These are phyloP conservation scores for Volucella inflata DNA, from an alignment of 2,888 invertebrate species.

Conservation along the genomic window DNA sequence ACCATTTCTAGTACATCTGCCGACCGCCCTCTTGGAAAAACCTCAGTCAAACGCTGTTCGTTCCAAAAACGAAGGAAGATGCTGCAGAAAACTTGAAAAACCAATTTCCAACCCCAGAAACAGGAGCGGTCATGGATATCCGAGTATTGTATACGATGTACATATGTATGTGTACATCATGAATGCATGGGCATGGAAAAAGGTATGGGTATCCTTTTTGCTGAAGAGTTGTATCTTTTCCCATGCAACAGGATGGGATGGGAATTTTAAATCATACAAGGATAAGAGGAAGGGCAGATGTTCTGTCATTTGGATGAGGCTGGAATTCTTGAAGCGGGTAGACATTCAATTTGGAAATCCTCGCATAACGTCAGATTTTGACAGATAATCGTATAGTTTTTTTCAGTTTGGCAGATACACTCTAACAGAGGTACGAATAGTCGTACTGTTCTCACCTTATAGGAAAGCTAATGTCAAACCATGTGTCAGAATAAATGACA, in stretches of 20 bases:
- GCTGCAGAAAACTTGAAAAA: conserved; percentile 64
- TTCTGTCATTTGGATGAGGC: neutral
- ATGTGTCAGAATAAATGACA: conserved; percentile 4
- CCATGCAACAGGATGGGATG: conserved; percentile 55
- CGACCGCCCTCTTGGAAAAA: conserved; percentile 75
- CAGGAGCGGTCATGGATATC: too few relatives aligned
- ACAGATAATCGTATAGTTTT: conserved; percentile 1
- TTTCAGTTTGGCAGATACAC: neutral
- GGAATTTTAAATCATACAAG: conserved; percentile 62
- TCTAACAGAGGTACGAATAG: conserved; percentile 12
- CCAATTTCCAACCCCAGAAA: conserved; percentile 44
- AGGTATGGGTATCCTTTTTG: neutral
- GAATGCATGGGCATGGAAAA: neutral
- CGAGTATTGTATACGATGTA: too few relatives aligned
- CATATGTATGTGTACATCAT: conserved; percentile 24
- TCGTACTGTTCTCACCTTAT: conserved; percentile 49
- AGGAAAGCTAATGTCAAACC: conserved; percentile 34
- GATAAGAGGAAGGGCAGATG: neutral
- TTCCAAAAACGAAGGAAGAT: conserved; percentile 44
- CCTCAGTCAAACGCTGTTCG: conserved; percentile 72
- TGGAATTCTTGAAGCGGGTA: neutral
- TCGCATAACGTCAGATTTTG: conserved; percentile 7
- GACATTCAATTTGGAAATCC: conserved; percentile 57
- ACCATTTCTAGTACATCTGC: conserved; percentile 61
- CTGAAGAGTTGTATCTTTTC: neutral